Conservation (phyloP, 2,797 vertebrate genomes). For the Cercopithecus neglectus region DNA sequence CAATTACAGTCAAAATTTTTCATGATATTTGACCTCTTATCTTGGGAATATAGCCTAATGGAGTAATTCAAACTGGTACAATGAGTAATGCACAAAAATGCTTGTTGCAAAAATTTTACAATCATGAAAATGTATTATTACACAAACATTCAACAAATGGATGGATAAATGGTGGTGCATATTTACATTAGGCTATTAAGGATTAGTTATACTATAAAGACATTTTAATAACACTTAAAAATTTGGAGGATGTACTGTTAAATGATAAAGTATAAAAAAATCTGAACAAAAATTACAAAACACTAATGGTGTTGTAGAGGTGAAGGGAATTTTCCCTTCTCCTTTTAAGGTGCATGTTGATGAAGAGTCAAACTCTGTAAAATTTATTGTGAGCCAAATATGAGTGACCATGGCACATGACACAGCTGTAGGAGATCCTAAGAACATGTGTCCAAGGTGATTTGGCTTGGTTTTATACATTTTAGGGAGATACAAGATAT, state of each 20-base stretch:
- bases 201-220: slow-evolving; percentile 10
- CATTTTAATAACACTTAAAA: background rate
- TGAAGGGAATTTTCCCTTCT: background rate
- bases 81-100: background rate
- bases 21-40: background rate
- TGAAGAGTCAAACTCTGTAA: background rate
- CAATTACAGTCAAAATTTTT: background rate
- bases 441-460: background rate
- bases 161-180: background rate
- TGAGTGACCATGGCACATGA: background rate
- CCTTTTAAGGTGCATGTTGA: background rate
- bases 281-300: background rate
- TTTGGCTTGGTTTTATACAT: background rate
- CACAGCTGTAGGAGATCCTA: background rate
- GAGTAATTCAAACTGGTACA: background rate
- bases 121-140: slow-evolving; percentile 13
- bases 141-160: background rate
- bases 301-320: background rate
- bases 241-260: background rate
- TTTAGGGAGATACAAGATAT: background rate
- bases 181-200: background rate
- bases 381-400: background rate
- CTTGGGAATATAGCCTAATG: background rate
- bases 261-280: slow-evolving; percentile 2
- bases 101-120: background rate